Percentiles rank a stretch among this genome's conserved stretches.
phyloP scores from a whole-genome alignment of 1,140 invertebrate genomes.

The Neuroterus valhalla region DNA sequence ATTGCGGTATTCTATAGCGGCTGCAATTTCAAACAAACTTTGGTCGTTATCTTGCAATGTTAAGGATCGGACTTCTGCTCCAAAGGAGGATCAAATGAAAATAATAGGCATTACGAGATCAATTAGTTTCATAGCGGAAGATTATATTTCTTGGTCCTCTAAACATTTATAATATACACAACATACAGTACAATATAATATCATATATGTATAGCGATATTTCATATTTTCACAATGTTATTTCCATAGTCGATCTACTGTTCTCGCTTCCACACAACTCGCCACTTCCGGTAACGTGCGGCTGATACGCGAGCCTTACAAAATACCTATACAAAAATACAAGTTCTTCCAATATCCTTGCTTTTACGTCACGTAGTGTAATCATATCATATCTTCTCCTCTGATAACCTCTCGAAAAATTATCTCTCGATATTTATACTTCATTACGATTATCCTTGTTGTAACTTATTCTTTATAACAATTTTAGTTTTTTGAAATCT shows the following conservation, averaged over 20 bases:
- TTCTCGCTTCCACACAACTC: constrained; percentile 33
- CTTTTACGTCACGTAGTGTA: constrained; percentile 21
- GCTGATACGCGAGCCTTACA: constrained; percentile 38
- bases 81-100: constrained; percentile 10
- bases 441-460: constrained; percentile 6
- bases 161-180: constrained; percentile 70
- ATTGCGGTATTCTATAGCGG: constrained; percentile 13
- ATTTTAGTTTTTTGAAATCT: constrained; percentile 11
- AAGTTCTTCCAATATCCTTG: constrained; percentile 34
- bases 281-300: constrained; percentile 24
- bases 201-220: constrained; percentile 38
- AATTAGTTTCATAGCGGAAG: constrained; percentile 46
- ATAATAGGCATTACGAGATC: constrained; percentile 21
- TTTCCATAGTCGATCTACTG: constrained; percentile 19
- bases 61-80: neutral
- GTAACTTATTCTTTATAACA: neutral
- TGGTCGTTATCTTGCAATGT: constrained; percentile 16
- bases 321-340: constrained; percentile 47
- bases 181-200: constrained; percentile 55
- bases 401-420: constrained; percentile 9
- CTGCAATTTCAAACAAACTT: constrained; percentile 24
- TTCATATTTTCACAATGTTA: constrained; percentile 26
- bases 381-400: neutral
- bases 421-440: constrained; percentile 17
- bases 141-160: constrained; percentile 69